Evolutionary conservation across 2,888 invertebrate genomes (phyloP), one percentile per base, ranked within the genome.

Genomic region (Nudaria mundana): DNA sequence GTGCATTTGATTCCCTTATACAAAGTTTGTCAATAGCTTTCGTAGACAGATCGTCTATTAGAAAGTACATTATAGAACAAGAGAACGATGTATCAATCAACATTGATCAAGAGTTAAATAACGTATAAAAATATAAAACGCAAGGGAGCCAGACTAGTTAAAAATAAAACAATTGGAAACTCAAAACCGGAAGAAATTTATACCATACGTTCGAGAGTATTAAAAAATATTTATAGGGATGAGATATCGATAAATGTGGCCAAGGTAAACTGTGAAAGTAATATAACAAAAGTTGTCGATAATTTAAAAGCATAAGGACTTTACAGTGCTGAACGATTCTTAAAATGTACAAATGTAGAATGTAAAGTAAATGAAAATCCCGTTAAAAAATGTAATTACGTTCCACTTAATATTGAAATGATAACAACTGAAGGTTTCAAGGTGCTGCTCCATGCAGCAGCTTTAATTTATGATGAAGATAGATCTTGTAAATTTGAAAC

Each of bases 281-380:
- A 37, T 15, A 31, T 37, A 15, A 15, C 37, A 31, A 22, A 10
- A 8, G 24, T 37, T 29, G 15, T 37, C 29, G 30, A 37, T 23
- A 30, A 37, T 25, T 29, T 37, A 30, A 23, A 22, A 30, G 29
- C 24, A 2, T 37, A 37, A 23, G 31, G 23, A 23, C 30, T 15
- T 12, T 37, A 30, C 25, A 37, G 37, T 37, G 37, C 37, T 22
- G 31, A 15, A 31, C 30, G 37, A 22, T 8, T 22, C 31, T 30
- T 37, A 37, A 30, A 37, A 24, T 37, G 37, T 15, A 37, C 37
- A 37, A 37, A 37, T 29, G 22, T 31, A 31, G 24, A 37, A 22
- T 37, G 37, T 30, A 14, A 30, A 22, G 31, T 37, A 14, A 37
- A 37, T 37, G 29, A 30, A n/a, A 29, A 31, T 30, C 14, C 20